Conservation (phyloP, 2,797 vertebrate species). For the Megaceryle alcyon region DNA sequence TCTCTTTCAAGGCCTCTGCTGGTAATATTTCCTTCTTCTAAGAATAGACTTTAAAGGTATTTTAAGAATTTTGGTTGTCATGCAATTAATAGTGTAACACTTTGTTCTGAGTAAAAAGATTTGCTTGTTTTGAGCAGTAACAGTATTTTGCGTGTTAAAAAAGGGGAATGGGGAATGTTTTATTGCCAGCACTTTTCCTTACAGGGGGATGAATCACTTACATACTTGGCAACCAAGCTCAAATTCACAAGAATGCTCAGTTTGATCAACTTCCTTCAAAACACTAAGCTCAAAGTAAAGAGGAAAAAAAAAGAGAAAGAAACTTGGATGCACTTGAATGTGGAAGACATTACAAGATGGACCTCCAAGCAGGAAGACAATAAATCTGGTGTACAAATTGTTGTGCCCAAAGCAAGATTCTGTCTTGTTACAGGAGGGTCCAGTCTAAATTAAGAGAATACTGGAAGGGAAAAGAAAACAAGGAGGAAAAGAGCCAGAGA, state of each 20-base stretch:
- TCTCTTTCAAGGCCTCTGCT: constrained; percentile 17
- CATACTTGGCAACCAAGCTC: constrained; percentile 70
- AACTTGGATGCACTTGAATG: constrained; percentile 12
- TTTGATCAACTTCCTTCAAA: constrained; percentile 75
- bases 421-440: constrained; percentile 6
- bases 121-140: constrained; percentile 54
- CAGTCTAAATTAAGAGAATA: constrained; percentile 5
- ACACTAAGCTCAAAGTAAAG: constrained; percentile 52
- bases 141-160: constrained; percentile 57
- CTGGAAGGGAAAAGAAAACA: neutral
- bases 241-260: constrained; percentile 71
- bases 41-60: constrained; percentile 58
- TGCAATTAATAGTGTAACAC: constrained; percentile 47
- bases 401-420: constrained; percentile 24
- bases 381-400: constrained; percentile 36
- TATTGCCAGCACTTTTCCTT: constrained; percentile 67
- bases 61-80: constrained; percentile 57
- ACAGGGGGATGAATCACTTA: constrained; percentile 65
- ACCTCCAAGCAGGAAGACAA: constrained; percentile 51
- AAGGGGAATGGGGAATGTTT: constrained; percentile 21
- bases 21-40: constrained; percentile 48
- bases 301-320: constrained; percentile 33
- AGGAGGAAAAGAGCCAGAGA: neutral
- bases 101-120: constrained; percentile 49
- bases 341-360: constrained; percentile 46